Evolutionary conservation across 2,888 invertebrate species (phyloP).

Genomic region (Ochropleura plecta): DNA sequence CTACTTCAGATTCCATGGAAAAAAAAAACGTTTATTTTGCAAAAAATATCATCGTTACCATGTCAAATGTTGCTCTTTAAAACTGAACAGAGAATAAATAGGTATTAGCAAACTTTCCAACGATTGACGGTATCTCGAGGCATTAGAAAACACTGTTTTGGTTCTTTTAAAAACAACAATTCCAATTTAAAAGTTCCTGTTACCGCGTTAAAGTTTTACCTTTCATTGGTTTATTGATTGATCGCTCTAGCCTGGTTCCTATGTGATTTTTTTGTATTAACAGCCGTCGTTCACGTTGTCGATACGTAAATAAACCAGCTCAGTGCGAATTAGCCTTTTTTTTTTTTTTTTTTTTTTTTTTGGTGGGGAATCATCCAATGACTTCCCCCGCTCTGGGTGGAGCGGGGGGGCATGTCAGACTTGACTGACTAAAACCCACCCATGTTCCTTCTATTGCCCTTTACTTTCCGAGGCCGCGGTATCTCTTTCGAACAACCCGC

Average conservation of each 20-base stretch:
- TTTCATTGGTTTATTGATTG: constrained; percentile 52
- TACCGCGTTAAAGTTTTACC: constrained; percentile 40
- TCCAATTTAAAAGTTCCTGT: constrained; percentile 57
- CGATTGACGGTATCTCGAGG: constrained; percentile 12
- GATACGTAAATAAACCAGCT: background rate
- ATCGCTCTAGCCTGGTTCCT: constrained; percentile 19
- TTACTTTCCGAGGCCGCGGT: no score
- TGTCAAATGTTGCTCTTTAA: background rate
- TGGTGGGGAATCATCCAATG: no score
- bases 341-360: no score
- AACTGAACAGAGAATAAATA: background rate
- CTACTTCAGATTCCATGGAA: no score
- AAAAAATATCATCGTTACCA: background rate
- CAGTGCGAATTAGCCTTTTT: no score
- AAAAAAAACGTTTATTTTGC: no score
- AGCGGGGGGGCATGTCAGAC: no score
- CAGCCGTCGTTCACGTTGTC: constrained; percentile 8
- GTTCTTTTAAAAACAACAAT: constrained; percentile 56
- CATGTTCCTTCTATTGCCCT: no score
- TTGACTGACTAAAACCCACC: no score
- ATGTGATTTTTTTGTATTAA: constrained; percentile 33
- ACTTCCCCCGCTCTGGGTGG: no score
- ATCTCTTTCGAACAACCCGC: no score
- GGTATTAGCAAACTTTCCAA: constrained; percentile 14
- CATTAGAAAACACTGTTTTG: constrained; percentile 33